phyloP scores from a whole-genome alignment of 2,113 vertebrate genomes.

The Diadophis punctatus region DNA sequence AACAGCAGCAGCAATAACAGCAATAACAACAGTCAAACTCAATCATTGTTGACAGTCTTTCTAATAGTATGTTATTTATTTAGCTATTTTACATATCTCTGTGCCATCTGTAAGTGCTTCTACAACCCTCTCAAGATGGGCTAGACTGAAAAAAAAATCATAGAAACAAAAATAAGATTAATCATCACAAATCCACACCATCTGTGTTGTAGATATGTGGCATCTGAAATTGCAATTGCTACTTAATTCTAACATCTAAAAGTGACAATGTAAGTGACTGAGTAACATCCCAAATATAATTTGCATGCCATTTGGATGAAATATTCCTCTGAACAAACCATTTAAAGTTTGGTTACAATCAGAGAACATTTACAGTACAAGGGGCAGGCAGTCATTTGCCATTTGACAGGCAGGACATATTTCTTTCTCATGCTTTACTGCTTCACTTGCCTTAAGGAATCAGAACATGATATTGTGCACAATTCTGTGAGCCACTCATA shows the following conservation, averaged over 20 bases:
- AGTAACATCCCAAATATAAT: neutral
- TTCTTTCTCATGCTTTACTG: constrained; percentile 5
- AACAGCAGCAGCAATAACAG: neutral
- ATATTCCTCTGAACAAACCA: constrained; percentile 26
- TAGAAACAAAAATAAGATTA: neutral
- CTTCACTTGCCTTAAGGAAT: constrained; percentile 37
- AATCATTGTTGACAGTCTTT: neutral
- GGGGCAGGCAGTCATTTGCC: constrained; percentile 6
- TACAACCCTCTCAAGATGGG: neutral
- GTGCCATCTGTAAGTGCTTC: neutral
- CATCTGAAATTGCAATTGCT: neutral
- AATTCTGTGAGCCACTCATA: constrained; percentile 16
- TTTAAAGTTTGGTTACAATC: neutral
- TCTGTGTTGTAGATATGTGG: neutral
- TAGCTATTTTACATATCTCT: neutral
- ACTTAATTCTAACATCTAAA: constrained; percentile 15
- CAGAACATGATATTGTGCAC: constrained; percentile 34
- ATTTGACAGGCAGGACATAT: constrained; percentile 40
- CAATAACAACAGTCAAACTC: neutral
- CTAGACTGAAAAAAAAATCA: neutral
- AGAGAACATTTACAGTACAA: neutral
- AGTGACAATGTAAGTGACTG: neutral
- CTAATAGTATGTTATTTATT: neutral
- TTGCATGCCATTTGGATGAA: constrained; percentile 29
- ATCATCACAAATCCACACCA: neutral